phyloP scores from a whole-genome alignment of 2,888 invertebrate species.

The Leptogaster cylindrica region DNA sequence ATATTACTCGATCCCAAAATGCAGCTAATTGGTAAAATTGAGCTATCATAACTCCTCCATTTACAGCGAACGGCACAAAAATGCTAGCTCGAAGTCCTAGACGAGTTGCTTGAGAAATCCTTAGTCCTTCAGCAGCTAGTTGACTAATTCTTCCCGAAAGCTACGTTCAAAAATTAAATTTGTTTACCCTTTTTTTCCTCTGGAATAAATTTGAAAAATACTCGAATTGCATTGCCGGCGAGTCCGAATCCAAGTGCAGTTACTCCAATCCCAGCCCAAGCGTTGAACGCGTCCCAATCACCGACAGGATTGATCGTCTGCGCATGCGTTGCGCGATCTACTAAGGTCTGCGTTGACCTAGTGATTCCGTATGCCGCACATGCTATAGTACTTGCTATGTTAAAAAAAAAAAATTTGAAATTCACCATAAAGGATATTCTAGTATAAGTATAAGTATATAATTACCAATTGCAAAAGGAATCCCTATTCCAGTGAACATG shows the following conservation, averaged over 20 bases:
- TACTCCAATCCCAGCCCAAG: constrained; percentile 8
- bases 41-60: background rate
- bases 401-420: background rate
- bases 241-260: constrained; percentile 3
- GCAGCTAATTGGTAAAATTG: background rate
- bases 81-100: constrained; percentile 1
- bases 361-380: background rate
- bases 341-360: background rate
- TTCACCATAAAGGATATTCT: background rate
- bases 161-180: background rate
- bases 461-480: constrained; percentile 19
- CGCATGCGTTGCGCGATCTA: background rate
- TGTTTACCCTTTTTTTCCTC: background rate
- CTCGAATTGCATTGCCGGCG: background rate
- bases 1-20: background rate
- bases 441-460: background rate
- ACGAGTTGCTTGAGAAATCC: background rate
- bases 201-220: background rate
- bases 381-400: background rate
- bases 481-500: constrained; percentile 22
- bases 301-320: background rate
- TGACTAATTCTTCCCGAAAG: constrained; percentile 5
- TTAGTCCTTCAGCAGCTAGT: background rate
- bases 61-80: background rate
- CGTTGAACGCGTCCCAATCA: constrained; percentile 15